Evolutionary conservation across 2,113 vertebrate species (phyloP), one percentile per base, ranked within the genome.

Genomic region (Lophochroa leadbeateri): DNA sequence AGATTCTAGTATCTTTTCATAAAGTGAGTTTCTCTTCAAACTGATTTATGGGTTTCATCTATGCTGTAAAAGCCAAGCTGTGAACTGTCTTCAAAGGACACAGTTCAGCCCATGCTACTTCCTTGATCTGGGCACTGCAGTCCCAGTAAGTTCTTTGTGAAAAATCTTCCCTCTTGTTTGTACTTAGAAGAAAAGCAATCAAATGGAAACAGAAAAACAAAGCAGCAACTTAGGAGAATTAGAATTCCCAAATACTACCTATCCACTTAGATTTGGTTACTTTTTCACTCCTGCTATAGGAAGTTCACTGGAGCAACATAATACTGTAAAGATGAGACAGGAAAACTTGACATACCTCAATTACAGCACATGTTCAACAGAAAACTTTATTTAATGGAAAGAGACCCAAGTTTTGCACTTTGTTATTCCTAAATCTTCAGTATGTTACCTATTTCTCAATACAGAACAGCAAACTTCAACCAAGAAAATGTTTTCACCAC

Each of bases 191-290:
- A 78, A 85, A 93, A 82, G 41, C 4, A 2, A 92, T 79, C 70
- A 88, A 93, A 86, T 58, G 76, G 55, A 52, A 95, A 78, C 33
- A 84, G 72, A 47, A 90, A 92, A 93, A 90, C 68, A 87, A 92
- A 88, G 72, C 67, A 86, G 69, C 65, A 84, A 43, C 57, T 86
- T n/a, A 84, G 61, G 31, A 78, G 69, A 88, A 81, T 46, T 27
- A 64, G 17, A 67, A 82, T 47, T 86, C 43, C 85, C 68, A 86
- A 58, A 92, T 20, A 17, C 47, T 24, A 81, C 69, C 64, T 44
- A 50, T n/a, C 69, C 61, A 57, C 86, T 93, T 44, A 50, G 50
- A 41, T 65, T 47, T 79, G 74, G 65, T 69, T 86, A 72, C 47
- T 92, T 84, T 72, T 91, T 37, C 57, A 84, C 11, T 35, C 39